These are phyloP conservation scores for Lepus timidus DNA, from an alignment of 2,113 vertebrate species.

Conservation along the genomic window DNA sequence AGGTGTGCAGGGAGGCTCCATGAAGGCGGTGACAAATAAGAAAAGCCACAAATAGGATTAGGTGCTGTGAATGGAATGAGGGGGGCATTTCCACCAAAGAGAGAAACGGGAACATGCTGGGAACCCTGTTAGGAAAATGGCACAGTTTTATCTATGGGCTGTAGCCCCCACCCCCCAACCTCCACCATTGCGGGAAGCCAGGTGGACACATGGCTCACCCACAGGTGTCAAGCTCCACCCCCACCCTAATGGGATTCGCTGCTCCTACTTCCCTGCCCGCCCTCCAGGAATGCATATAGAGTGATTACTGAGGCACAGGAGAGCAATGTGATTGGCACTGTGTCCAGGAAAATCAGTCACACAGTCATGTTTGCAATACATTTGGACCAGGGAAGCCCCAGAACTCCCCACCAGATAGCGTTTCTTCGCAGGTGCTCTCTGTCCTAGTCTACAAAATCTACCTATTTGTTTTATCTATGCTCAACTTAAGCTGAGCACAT, in stretches of 20 bases:
- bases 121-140: no score
- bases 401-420: no score
- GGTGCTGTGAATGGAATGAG: not conserved
- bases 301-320: not conserved
- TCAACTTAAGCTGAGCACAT: not conserved
- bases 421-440: not conserved
- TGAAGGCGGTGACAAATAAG: not conserved
- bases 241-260: no score
- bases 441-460: no score
- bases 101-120: not conserved
- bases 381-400: not conserved
- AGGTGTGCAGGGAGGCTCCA: not conserved
- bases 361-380: not conserved
- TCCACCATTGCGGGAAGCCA: no score
- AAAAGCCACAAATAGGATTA: not conserved
- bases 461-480: not conserved
- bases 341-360: no score
- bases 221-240: no score
- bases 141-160: no score
- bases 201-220: no score
- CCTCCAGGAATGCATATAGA: no score
- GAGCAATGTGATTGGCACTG: accelerated
- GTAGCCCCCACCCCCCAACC: no score
- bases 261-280: no score
- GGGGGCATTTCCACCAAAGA: not conserved